These are phyloP conservation scores for Brenthis daphne DNA, from an alignment of 2,888 invertebrate species.

Conservation along the genomic window DNA sequence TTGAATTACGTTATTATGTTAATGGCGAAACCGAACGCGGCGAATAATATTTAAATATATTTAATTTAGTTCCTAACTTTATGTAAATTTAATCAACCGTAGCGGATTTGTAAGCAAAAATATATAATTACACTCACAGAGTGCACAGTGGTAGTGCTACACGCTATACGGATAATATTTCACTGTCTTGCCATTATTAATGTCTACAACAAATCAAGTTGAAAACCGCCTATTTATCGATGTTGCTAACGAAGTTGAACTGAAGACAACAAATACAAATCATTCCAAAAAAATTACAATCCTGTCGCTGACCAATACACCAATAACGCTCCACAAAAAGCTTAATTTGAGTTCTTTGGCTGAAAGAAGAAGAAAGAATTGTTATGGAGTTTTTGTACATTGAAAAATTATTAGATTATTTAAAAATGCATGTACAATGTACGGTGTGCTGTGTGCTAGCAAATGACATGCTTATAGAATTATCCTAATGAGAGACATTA, in stretches of 20 bases:
- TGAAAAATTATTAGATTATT: too few relatives aligned
- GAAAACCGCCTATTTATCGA: slow-evolving; percentile 13
- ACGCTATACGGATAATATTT: slow-evolving; percentile 8
- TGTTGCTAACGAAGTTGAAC: slow-evolving; percentile 12
- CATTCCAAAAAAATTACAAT: slow-evolving; percentile 13
- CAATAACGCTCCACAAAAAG: background rate
- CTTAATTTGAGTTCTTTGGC: too few relatives aligned
- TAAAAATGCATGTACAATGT: too few relatives aligned
- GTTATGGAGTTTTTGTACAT: too few relatives aligned
- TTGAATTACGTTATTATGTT: slow-evolving; percentile 7
- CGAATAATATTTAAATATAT: slow-evolving; percentile 28
- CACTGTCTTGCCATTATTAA: slow-evolving; percentile 23
- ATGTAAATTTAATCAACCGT: slow-evolving; percentile 31
- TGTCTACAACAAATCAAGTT: slow-evolving; percentile 19
- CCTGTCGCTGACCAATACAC: slow-evolving; percentile 21
- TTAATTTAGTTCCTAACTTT: slow-evolving; percentile 27
- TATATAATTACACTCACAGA: slow-evolving; percentile 15
- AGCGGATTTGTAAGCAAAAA: slow-evolving; percentile 25
- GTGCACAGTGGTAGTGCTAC: background rate
- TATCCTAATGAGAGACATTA: slow-evolving; percentile 26
- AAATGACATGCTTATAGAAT: slow-evolving; percentile 9
- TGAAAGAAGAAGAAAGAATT: too few relatives aligned
- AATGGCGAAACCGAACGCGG: slow-evolving; percentile 19
- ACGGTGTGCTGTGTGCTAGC: too few relatives aligned
- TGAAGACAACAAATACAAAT: slow-evolving; percentile 19